A percentile compares a stretch with the other conserved stretches of the same genome.
phyloP scores from a whole-genome alignment of 2,797 vertebrate genomes.

The Dipus sagitta region DNA sequence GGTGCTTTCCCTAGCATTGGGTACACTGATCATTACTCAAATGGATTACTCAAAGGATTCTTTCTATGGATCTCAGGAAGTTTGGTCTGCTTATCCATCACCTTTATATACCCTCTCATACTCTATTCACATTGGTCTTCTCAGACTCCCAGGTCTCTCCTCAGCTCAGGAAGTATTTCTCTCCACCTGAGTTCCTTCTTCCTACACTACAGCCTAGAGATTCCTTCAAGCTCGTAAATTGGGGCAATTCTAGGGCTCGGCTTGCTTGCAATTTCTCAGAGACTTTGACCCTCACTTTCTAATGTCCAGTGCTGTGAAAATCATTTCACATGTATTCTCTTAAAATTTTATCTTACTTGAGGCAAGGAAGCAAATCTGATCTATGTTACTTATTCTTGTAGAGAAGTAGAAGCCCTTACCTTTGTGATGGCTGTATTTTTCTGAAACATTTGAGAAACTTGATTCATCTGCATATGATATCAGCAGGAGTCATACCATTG shows the following conservation, averaged over 20 bases:
- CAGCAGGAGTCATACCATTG: not conserved
- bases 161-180: not conserved
- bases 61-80: not conserved
- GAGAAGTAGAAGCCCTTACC: not conserved
- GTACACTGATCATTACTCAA: not conserved
- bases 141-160: not conserved
- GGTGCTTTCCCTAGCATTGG: not conserved
- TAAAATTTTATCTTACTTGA: not conserved
- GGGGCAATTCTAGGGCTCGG: not conserved
- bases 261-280: not conserved
- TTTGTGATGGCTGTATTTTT: not conserved
- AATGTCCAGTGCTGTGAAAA: not conserved
- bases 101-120: not conserved
- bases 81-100: not conserved
- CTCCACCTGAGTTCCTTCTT: not conserved
- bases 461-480: not conserved
- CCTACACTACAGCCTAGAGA: not conserved
- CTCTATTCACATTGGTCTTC: not conserved
- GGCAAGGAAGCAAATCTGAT: not conserved
- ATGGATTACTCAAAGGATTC: not conserved
- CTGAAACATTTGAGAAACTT: conserved; percentile 19
- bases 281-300: not conserved
- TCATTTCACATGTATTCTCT: not conserved
- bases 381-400: not conserved
- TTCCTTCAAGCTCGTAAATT: not conserved